Evolutionary conservation across 64 coral and sea anemone genomes (phyloP).

Genomic region (Stichodactyla mertensii): DNA sequence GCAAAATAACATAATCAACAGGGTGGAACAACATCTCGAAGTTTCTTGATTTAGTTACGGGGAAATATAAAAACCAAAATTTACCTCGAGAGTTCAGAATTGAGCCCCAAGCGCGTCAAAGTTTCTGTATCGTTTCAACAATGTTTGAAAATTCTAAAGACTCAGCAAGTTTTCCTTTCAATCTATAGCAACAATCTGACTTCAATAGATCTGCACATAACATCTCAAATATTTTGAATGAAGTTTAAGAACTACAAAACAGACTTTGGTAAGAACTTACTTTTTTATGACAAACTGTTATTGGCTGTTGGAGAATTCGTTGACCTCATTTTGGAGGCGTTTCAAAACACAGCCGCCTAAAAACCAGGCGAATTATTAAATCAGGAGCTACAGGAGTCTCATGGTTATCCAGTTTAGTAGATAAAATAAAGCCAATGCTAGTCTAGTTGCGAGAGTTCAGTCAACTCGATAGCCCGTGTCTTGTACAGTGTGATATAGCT

Average conservation of each 20-base stretch:
- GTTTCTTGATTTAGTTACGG: neutral
- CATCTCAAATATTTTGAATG: neutral
- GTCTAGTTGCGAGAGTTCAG: neutral
- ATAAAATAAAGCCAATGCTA: neutral
- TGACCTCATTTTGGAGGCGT: slow-evolving; percentile 1
- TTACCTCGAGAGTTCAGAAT: neutral
- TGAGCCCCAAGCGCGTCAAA: neutral
- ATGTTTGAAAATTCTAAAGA: neutral
- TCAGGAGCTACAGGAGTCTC: neutral
- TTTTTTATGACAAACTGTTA: neutral
- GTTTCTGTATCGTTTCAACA: neutral
- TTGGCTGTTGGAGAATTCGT: neutral
- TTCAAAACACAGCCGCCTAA: neutral
- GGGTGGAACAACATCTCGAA: neutral
- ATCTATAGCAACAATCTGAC: neutral
- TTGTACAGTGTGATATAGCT: neutral
- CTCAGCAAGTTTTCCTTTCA: neutral
- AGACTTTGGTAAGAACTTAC: neutral
- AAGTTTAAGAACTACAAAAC: neutral
- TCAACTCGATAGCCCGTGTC: neutral
- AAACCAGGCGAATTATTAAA: neutral
- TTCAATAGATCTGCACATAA: neutral
- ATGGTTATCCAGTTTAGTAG: slow-evolving; percentile 5
- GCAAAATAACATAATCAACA: neutral
- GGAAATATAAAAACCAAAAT: neutral